These are phyloP conservation scores for Acrocyrtus sp. DNA, from an alignment of 2,888 invertebrate genomes.

Conservation along the genomic window DNA sequence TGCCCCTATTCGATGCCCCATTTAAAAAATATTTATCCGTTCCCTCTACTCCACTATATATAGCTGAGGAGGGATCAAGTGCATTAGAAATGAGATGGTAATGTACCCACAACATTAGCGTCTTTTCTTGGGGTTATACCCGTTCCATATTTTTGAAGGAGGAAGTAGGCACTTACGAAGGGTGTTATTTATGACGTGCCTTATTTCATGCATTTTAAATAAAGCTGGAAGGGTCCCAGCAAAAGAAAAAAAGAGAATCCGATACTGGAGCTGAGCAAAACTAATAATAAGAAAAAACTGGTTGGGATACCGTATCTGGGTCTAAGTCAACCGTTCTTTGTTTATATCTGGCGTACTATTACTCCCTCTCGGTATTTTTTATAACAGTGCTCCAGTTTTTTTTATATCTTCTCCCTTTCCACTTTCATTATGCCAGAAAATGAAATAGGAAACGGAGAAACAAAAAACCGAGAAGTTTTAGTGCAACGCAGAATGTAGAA, in stretches of 20 bases:
- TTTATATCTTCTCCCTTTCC: too few relatives aligned
- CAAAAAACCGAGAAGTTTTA: background rate
- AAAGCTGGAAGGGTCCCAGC: background rate
- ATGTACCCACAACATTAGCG: background rate
- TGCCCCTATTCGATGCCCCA: background rate
- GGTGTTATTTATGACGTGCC: conserved; percentile 6
- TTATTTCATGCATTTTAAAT: conserved; percentile 17
- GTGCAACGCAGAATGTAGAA: too few relatives aligned
- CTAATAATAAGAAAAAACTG: too few relatives aligned
- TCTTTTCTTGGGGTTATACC: background rate
- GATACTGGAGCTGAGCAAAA: too few relatives aligned
- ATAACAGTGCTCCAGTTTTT: too few relatives aligned
- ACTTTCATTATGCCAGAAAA: conserved; percentile 1
- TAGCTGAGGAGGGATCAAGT: background rate
- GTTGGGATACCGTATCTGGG: too few relatives aligned
- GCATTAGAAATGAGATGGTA: background rate
- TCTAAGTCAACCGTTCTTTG: too few relatives aligned
- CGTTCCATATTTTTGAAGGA: background rate
- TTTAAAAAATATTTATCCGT: background rate
- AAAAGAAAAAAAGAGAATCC: background rate
- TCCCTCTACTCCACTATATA: background rate
- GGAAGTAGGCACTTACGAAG: too few relatives aligned
- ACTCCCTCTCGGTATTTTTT: too few relatives aligned
- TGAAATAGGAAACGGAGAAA: conserved; percentile 15
- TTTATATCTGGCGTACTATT: too few relatives aligned